These are phyloP conservation scores for Hypselothyrea guttata DNA, from an alignment of 2,888 invertebrate genomes.

Conservation along the genomic window DNA sequence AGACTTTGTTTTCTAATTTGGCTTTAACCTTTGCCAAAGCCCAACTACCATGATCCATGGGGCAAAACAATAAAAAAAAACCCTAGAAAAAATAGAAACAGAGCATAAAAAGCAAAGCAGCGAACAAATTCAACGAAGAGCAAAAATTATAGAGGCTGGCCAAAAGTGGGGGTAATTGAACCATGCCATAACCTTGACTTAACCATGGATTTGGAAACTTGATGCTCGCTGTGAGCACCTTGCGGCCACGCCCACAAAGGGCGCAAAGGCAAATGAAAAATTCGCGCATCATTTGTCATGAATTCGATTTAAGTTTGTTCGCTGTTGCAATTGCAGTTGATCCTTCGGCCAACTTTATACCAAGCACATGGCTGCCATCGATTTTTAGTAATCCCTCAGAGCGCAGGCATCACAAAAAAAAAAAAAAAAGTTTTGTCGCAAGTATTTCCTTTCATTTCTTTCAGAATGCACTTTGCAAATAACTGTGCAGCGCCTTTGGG, in stretches of 20 bases:
- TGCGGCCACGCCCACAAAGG: constrained; percentile 15
- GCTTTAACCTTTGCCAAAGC: constrained; percentile 62
- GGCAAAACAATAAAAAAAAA: constrained; percentile 9
- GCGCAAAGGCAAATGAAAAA: constrained; percentile 50
- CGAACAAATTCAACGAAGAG: not conserved
- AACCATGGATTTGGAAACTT: constrained; percentile 40
- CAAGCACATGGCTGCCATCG: not conserved
- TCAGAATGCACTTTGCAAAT: constrained; percentile 2
- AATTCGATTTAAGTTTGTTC: constrained; percentile 70
- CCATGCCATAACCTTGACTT: constrained; percentile 71
- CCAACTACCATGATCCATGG: constrained; percentile 42
- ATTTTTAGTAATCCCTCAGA: constrained; percentile 1
- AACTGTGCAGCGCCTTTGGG: constrained; percentile 2
- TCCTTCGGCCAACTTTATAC: constrained; percentile 26
- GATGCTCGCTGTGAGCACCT: not conserved
- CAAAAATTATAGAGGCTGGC: constrained; percentile 1
- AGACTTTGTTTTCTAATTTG: constrained; percentile 71
- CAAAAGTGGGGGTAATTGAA: constrained; percentile 67
- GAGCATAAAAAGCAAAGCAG: constrained; percentile 13
- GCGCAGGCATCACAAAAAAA: too few relatives aligned
- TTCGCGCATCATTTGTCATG: constrained; percentile 74
- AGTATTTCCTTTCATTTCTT: not conserved
- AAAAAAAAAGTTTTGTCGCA: not conserved
- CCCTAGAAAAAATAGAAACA: constrained; percentile 7
- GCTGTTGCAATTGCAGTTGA: constrained; percentile 17